Evolutionary conservation across 2,888 invertebrate genomes (phyloP).

Genomic region (Latrodectus elegans): DNA sequence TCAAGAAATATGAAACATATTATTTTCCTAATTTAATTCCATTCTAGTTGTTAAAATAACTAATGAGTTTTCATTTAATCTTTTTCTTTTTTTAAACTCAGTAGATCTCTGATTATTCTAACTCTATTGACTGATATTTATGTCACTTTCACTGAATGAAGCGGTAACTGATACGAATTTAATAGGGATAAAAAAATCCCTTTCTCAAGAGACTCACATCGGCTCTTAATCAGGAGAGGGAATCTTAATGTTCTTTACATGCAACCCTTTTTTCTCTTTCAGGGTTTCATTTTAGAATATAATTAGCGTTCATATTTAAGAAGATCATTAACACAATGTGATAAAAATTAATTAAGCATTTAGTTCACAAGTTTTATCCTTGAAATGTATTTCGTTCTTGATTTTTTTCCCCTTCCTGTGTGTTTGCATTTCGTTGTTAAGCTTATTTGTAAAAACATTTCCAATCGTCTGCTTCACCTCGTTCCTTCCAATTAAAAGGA

Average conservation of each 20-base stretch:
- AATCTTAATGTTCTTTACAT: conserved; percentile 36
- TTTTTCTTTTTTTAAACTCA: no score
- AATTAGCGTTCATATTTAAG: conserved; percentile 58
- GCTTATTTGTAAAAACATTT: conserved; percentile 16
- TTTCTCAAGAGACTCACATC: conserved; percentile 10
- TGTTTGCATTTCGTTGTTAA: not conserved
- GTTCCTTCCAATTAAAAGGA: conserved; percentile 15
- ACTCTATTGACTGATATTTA: no score
- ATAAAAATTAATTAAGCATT: conserved; percentile 66
- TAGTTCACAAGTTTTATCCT: conserved; percentile 20
- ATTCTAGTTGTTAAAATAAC: no score
- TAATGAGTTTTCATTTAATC: no score
- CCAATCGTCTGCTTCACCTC: conserved; percentile 10
- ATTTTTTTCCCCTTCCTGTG: not conserved
- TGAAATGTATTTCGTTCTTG: not conserved
- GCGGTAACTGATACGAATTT: conserved; percentile 19
- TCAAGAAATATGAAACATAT: no score
- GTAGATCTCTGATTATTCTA: no score
- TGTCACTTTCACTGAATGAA: no score
- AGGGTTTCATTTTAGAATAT: conserved; percentile 31
- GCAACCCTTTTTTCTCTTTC: conserved; percentile 16
- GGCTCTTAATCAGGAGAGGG: conserved; percentile 18
- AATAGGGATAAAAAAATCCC: conserved; percentile 34
- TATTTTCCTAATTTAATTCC: no score
- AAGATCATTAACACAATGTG: conserved; percentile 59